These are phyloP conservation scores for Strix occidentalis DNA, from an alignment of 2,797 vertebrate genomes.

Conservation along the genomic window DNA sequence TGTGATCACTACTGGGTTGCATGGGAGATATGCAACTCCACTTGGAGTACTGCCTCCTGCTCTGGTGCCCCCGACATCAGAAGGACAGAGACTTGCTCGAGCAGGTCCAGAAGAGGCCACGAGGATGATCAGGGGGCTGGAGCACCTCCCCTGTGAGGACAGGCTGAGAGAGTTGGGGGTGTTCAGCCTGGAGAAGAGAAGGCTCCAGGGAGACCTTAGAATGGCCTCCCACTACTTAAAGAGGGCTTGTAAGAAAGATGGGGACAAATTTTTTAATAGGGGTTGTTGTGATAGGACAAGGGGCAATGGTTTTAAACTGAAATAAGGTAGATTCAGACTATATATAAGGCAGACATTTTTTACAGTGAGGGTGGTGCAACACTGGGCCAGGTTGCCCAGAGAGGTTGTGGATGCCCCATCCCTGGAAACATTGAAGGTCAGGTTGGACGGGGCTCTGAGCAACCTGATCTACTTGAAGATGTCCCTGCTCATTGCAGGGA, in stretches of 20 bases:
- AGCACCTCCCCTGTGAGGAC: rapidly evolving
- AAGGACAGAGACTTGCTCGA: background rate
- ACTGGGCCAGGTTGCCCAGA: background rate
- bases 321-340: background rate
- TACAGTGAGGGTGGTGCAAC: background rate
- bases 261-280: background rate
- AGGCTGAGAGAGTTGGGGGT: background rate
- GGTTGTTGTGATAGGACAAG: background rate
- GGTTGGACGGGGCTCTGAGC: rapidly evolving
- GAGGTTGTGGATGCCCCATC: background rate
- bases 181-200: background rate
- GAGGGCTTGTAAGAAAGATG: background rate
- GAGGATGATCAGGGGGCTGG: rapidly evolving
- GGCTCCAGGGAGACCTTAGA: rapidly evolving
- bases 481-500: background rate
- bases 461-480: background rate
- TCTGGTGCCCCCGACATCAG: too few relatives aligned
- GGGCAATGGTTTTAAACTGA: background rate
- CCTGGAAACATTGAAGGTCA: background rate
- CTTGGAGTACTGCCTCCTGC: rapidly evolving
- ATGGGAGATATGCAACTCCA: background rate
- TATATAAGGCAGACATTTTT: background rate
- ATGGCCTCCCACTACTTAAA: rapidly evolving
- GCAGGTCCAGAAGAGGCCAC: rapidly evolving
- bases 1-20: background rate